Conservation (phyloP, 2,888 invertebrate genomes). For the Xylophagus ater region DNA sequence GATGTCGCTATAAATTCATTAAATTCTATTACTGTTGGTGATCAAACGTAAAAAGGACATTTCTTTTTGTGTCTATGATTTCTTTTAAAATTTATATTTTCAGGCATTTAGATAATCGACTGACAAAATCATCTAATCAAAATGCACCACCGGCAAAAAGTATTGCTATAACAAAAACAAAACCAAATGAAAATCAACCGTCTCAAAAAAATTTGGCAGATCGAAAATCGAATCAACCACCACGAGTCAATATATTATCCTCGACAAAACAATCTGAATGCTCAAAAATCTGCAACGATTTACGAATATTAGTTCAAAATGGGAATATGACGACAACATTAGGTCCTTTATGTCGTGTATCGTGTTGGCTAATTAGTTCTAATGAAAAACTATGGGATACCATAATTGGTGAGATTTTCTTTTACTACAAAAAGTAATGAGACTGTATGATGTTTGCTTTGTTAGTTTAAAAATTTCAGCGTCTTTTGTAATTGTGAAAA, state of each 20-base stretch:
- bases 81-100: slow-evolving; percentile 3
- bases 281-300: slow-evolving; percentile 36
- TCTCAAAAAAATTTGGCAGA: slow-evolving; percentile 26
- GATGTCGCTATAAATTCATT: slow-evolving; percentile 13
- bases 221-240: slow-evolving; percentile 13
- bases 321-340: slow-evolving; percentile 45
- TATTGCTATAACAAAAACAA: slow-evolving; percentile 18
- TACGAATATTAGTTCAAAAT: slow-evolving; percentile 42
- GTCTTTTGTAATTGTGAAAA: too few species aligned
- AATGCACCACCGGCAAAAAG: slow-evolving; percentile 20
- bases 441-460: too few species aligned
- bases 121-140: slow-evolving; percentile 23
- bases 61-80: neutral
- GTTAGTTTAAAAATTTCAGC: too few species aligned
- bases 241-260: slow-evolving; percentile 21
- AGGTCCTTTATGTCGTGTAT: slow-evolving; percentile 47
- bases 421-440: too few species aligned
- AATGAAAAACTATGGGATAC: slow-evolving; percentile 59
- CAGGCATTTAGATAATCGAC: slow-evolving; percentile 29
- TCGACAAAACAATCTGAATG: slow-evolving; percentile 11
- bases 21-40: slow-evolving; percentile 24
- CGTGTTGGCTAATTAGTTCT: slow-evolving; percentile 45
- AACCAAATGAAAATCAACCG: slow-evolving; percentile 16
- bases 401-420: slow-evolving; percentile 51
- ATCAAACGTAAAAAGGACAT: slow-evolving; percentile 22